Base-by-base conservation (phyloP, 2,888 invertebrate species). In the Daptonema setosum region DNA sequence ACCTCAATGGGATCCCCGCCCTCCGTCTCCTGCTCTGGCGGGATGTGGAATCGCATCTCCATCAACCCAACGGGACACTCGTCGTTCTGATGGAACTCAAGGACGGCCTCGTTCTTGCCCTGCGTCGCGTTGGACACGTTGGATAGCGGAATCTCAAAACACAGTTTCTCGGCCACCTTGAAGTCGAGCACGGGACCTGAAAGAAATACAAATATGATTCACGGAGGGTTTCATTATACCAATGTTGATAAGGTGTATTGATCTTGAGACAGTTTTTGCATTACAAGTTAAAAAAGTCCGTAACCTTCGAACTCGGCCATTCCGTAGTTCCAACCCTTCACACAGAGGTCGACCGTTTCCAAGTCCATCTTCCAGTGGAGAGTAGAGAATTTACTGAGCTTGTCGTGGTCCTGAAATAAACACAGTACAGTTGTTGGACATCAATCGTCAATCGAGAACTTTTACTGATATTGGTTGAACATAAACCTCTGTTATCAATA, bases 241-340 rank as follows among this genome's bases (percentile, higher is more conserved):
- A n/a, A n/a, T n/a, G n/a, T n/a, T n/a, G n/a, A n/a, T n/a, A n/a
- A n/a, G n/a, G n/a, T n/a, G n/a, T n/a, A n/a, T n/a, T n/a, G n/a
- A n/a, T n/a, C n/a, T n/a, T n/a, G n/a, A n/a, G n/a, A n/a, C n/a
- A n/a, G n/a, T n/a, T n/a, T n/a, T n/a, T n/a, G n/a, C n/a, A n/a
- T n/a, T n/a, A n/a, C n/a, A n/a, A n/a, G n/a, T n/a, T n/a, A n/a
- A n/a, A n/a, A n/a, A n/a, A n/a, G n/a, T n/a, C n/a, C n/a, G 57
- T 56, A 62, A 74, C 77, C 95, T 65, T 81, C 81, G 70, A 99
- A 95, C 65, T 85, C 84, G 0, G 88, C 87, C 0, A 85, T 84
- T 29, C 97, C 97, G 88, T 95, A 97, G 73, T 97, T 99, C 95
- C 95, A 97, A 1, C 97, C 97, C 71, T 88, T 91, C 1, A 93